phyloP scores from a whole-genome alignment of 2,888 invertebrate species.

The Synergus gifuensis region DNA sequence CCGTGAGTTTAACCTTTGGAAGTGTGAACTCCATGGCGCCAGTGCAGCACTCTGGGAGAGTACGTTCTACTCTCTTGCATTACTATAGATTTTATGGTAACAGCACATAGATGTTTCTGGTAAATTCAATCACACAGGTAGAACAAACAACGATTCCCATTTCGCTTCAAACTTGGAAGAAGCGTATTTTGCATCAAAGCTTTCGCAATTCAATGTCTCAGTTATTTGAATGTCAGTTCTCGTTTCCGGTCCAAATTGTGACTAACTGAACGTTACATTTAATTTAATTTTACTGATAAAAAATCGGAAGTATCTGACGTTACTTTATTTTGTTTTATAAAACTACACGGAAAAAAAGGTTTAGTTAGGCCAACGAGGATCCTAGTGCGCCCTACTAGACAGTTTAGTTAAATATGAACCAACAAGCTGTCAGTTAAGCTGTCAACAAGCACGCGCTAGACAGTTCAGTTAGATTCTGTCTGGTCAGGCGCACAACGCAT shows the following conservation, averaged over 20 bases:
- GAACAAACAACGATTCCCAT: conserved; percentile 32
- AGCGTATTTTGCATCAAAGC: conserved; percentile 25
- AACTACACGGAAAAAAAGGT: too few species aligned
- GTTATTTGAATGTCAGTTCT: conserved; percentile 26
- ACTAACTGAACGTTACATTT: conserved; percentile 10
- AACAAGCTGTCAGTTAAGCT: too few species aligned
- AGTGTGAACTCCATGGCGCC: conserved; percentile 31
- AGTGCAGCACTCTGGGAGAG: neutral
- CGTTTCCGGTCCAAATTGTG: conserved; percentile 14
- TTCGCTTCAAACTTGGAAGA: conserved; percentile 21
- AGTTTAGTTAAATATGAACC: too few species aligned
- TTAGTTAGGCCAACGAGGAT: too few species aligned
- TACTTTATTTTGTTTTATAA: neutral
- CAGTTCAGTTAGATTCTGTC: too few species aligned
- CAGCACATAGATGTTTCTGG: conserved; percentile 37
- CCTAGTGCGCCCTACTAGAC: too few species aligned
- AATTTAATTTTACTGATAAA: neutral
- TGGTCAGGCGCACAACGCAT: too few species aligned
- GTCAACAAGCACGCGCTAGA: too few species aligned
- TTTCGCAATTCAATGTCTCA: conserved; percentile 16
- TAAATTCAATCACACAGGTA: conserved; percentile 39
- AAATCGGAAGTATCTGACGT: too few species aligned
- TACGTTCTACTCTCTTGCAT: conserved; percentile 25
- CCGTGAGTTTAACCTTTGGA: conserved; percentile 19
- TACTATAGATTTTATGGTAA: conserved; percentile 38